Conservation (phyloP, 30 jellyfish, hydroid and myxozoan species). For the Cassiopea xamachana region DNA sequence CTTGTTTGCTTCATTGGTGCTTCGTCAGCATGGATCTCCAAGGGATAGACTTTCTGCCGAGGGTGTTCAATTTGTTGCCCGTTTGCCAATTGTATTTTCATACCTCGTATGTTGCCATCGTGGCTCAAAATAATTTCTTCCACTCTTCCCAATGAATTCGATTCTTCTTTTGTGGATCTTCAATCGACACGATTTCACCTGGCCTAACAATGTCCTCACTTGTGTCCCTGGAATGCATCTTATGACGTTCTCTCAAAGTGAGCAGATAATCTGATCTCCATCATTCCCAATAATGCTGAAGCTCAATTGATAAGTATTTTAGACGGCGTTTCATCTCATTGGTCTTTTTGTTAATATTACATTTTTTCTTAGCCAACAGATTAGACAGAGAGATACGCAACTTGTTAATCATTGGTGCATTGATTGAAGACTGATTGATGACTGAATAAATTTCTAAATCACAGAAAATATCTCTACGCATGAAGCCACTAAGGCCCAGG, state of each 20-base stretch:
- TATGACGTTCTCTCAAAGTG: slow-evolving; percentile 11
- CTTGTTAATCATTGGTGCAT: too few relatives aligned
- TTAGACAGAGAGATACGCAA: too few relatives aligned
- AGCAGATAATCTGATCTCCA: slow-evolving; percentile 6
- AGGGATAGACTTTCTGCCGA: slow-evolving; percentile 14
- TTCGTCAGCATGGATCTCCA: neutral
- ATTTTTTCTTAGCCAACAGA: too few relatives aligned
- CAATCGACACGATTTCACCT: slow-evolving; percentile 17
- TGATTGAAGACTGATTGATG: too few relatives aligned
- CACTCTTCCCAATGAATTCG: neutral
- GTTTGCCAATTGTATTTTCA: slow-evolving; percentile 1
- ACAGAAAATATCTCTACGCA: too few relatives aligned
- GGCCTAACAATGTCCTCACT: neutral
- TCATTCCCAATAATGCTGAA: slow-evolving; percentile 16
- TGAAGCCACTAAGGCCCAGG: too few relatives aligned
- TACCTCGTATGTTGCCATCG: slow-evolving; percentile 2
- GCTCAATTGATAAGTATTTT: neutral
- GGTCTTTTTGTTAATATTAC: neutral
- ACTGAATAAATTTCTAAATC: too few relatives aligned
- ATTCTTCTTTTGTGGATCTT: neutral
- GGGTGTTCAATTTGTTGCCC: slow-evolving; percentile 13
- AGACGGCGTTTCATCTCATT: neutral
- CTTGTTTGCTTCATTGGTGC: neutral
- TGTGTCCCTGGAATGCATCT: neutral
- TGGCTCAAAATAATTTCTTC: neutral